A percentile compares a stretch with the other conserved stretches of the same genome.
Evolutionary conservation across 2,113 vertebrate genomes (phyloP).

Genomic region (Heloderma charlesbogerti): DNA sequence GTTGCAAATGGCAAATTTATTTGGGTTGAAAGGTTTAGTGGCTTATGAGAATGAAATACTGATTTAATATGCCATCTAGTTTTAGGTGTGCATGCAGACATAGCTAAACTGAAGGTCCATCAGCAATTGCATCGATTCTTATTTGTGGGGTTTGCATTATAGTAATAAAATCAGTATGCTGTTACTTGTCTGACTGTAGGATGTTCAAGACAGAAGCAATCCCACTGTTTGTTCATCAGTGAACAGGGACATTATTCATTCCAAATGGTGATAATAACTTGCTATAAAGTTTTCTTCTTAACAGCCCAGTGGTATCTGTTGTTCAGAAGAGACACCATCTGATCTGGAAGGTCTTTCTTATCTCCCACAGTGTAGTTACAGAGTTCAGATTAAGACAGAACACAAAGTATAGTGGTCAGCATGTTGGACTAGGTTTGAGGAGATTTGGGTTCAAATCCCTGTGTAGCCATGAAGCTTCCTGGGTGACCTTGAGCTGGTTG

Average conservation of each 20-base stretch:
- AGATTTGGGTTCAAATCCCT: not conserved
- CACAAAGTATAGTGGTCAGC: not conserved
- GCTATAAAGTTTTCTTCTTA: not conserved
- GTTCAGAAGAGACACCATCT: not conserved
- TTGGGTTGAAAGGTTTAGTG: slow-evolving; percentile 46
- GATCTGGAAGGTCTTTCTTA: not conserved
- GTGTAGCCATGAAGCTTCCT: not conserved
- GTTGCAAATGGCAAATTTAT: slow-evolving; percentile 53
- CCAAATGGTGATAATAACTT: slow-evolving; percentile 27
- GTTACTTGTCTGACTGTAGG: slow-evolving; percentile 31
- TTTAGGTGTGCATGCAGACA: slow-evolving; percentile 40
- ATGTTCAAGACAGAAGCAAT: slow-evolving; percentile 10
- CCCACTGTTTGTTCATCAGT: slow-evolving; percentile 15
- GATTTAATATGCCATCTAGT: slow-evolving; percentile 41
- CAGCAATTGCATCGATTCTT: slow-evolving; percentile 41
- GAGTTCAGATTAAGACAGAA: not conserved
- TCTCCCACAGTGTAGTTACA: not conserved
- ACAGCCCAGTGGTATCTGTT: not conserved
- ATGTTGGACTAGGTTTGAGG: not conserved
- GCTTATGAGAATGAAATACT: slow-evolving; percentile 58
- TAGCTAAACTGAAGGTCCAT: slow-evolving; percentile 2
- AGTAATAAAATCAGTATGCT: slow-evolving; percentile 33
- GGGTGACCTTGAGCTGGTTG: not conserved
- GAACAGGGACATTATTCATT: not conserved
- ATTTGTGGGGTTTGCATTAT: slow-evolving; percentile 39